Conservation (phyloP, 2,797 vertebrate species). For the Syngnathus acus region DNA sequence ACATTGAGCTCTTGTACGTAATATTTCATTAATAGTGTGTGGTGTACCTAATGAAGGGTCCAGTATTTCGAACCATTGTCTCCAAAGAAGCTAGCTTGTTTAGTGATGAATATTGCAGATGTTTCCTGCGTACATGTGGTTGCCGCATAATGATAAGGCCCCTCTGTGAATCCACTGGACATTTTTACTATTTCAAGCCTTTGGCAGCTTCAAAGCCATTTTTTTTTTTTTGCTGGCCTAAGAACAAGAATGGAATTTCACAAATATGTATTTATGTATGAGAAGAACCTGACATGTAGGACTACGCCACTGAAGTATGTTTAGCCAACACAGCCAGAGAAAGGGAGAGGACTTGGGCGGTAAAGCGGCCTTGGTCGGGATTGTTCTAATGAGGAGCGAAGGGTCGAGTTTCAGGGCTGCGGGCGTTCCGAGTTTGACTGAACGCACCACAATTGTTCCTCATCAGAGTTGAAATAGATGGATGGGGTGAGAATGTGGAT, state of each 20-base stretch:
- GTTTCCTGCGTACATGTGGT: conserved; percentile 42
- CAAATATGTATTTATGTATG: conserved; percentile 12
- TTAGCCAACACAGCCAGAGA: conserved; percentile 36
- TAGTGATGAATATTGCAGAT: conserved; percentile 41
- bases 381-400: conserved; percentile 22
- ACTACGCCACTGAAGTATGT: conserved; percentile 39
- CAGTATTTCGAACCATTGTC: conserved; percentile 19
- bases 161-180: conserved; percentile 9
- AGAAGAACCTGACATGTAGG: conserved; percentile 43
- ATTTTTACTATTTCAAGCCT: conserved; percentile 18
- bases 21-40: no score
- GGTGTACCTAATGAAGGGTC: no score
- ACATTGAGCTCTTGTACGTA: no score
- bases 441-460: conserved; percentile 19
- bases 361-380: conserved; percentile 26
- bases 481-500: conserved; percentile 22
- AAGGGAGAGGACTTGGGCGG: conserved; percentile 18
- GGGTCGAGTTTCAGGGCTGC: conserved; percentile 27
- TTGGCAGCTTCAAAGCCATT: background rate
- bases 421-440: conserved; percentile 15
- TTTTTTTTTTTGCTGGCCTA: background rate
- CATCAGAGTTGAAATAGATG: conserved; percentile 21
- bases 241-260: conserved; percentile 4
- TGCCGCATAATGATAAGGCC: conserved; percentile 15
- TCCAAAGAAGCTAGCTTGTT: conserved; percentile 32